phyloP scores from a whole-genome alignment of 2,113 vertebrate genomes.

The Acrocephalus kingi region DNA sequence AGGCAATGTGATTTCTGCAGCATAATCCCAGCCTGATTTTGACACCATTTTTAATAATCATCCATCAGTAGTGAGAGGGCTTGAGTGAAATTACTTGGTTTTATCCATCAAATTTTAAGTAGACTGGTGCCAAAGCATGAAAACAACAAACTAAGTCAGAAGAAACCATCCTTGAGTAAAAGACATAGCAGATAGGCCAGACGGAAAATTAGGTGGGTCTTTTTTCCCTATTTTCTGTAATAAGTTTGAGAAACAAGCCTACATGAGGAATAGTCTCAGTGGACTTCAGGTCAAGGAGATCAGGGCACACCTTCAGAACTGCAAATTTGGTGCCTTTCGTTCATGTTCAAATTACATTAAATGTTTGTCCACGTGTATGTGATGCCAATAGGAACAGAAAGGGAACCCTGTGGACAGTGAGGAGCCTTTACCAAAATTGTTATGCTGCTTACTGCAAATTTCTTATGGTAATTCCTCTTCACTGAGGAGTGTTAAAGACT shows the following conservation, averaged over 20 bases:
- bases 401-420: background rate
- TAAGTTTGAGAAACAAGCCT: background rate
- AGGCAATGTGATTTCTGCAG: background rate
- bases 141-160: background rate
- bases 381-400: background rate
- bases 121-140: background rate
- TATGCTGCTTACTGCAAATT: background rate
- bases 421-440: background rate
- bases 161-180: background rate
- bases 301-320: background rate
- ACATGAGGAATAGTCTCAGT: background rate
- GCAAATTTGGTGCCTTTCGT: background rate
- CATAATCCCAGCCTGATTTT: background rate
- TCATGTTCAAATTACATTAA: background rate
- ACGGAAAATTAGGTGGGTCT: background rate
- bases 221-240: background rate
- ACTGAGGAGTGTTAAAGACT: background rate
- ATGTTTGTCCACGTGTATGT: background rate
- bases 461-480: background rate
- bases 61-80: background rate
- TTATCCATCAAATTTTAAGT: background rate
- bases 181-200: background rate
- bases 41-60: background rate
- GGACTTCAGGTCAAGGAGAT: background rate
- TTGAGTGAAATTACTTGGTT: background rate